Base-by-base conservation (phyloP, 1,140 invertebrate species). In the Melitaea cinxia region DNA sequence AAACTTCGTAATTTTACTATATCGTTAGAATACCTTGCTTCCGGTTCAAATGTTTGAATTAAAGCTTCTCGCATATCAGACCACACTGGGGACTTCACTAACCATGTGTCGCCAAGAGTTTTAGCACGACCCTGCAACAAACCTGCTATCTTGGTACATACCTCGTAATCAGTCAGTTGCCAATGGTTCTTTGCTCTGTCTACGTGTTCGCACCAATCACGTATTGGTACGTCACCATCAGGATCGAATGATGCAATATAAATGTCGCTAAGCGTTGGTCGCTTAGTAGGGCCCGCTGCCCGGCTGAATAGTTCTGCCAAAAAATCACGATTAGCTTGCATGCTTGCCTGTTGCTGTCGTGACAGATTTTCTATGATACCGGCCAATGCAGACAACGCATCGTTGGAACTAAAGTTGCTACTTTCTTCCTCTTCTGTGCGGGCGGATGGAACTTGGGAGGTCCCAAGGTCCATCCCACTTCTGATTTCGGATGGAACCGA, bases 171-270 rank as follows among this genome's bases (percentile, higher is more conserved):
- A n/a, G 55, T 59, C 14, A 65, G 35, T 30, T 42, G 6, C 55
- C 55, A 58, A 23, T 58, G 55, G 0, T 47, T 9, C 10, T 53
- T 64, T 56, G 62, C 53, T 10, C 19, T 45, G 14, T 64, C 62
- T 26, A 57, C 54, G 23, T 57, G 62, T 17, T 65, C 55, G 24
- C 63, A 65, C 63, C 63, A 65, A 9, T 58, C 55, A 9, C 55
- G 54, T 21, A 65, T 28, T 14, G 54, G 35, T 45, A 65, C 63
- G 23, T 58, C 49, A 7, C 55, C 15, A 28, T 65, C 55, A 1
- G 63, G 55, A 26, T 58, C 42, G 54, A 39, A 65, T 17, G 63
- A 35, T 50, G 63, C 54, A 7, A 65, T 58, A 33, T 65, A 65
- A 26, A 42, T 42, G 17, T 42, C 61, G 33, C 61, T 52, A 10